Conservation (phyloP, 2,797 vertebrate genomes). For the Aulostomus chinensis region DNA sequence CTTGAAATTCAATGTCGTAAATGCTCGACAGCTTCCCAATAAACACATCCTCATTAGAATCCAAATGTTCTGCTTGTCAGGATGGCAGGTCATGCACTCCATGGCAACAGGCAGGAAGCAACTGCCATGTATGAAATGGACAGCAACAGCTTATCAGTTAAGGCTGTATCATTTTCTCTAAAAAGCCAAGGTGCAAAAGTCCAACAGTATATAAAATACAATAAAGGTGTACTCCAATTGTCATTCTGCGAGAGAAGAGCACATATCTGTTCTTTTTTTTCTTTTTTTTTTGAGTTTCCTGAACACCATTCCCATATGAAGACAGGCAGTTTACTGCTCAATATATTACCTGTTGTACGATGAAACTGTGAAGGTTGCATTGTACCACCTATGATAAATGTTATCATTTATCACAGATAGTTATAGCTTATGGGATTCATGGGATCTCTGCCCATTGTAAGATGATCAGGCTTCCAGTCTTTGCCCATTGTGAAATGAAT, state of each 20-base stretch:
- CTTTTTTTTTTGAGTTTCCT: no score
- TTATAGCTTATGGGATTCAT: neutral
- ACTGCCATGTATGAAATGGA: constrained; percentile 22
- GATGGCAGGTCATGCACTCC: no score
- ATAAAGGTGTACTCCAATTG: no score
- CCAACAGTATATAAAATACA: no score
- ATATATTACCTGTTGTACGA: neutral
- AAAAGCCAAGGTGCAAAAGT: no score
- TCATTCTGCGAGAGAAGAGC: no score
- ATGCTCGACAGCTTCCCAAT: constrained; percentile 53
- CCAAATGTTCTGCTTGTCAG: constrained; percentile 62
- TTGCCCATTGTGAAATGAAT: constrained; percentile 63
- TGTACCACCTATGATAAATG: constrained; percentile 48
- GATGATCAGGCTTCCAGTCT: constrained; percentile 36
- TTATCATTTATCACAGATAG: constrained; percentile 8
- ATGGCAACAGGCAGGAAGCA: constrained; percentile 32
- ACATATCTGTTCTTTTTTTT: no score
- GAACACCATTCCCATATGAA: neutral
- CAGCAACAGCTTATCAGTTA: constrained; percentile 6
- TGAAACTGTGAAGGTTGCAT: constrained; percentile 21
- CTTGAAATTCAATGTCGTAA: constrained; percentile 49
- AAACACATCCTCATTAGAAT: constrained; percentile 67
- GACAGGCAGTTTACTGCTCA: neutral
- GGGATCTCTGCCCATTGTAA: constrained; percentile 40
- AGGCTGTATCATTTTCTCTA: no score